Conservation (phyloP, 2,113 vertebrate species). For the Papio anubis region DNA sequence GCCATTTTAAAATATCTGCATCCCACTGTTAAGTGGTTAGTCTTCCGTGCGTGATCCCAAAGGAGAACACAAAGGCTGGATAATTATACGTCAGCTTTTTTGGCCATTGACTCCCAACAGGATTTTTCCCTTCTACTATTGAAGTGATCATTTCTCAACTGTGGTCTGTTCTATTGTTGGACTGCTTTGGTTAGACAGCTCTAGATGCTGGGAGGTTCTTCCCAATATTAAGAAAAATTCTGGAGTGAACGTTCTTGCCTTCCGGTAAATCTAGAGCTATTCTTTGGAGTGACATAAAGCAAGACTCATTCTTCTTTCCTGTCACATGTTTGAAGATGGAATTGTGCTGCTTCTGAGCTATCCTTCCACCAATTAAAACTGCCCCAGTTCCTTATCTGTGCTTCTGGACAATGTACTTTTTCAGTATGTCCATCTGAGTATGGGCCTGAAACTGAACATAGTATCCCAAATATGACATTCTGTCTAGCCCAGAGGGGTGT, state of each 20-base stretch:
- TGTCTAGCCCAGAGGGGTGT: not conserved
- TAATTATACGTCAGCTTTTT: not conserved
- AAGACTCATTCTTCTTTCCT: not conserved
- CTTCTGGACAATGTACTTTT: not conserved
- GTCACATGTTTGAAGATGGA: not conserved
- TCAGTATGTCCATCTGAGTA: not conserved
- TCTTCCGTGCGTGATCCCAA: not conserved
- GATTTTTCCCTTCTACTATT: not conserved
- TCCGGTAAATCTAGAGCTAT: not conserved
- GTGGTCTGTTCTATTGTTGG: not conserved
- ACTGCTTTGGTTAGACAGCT: not conserved
- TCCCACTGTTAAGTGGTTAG: not conserved
- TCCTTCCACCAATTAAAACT: not conserved
- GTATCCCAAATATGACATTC: not conserved
- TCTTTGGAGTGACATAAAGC: not conserved
- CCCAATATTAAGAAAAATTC: not conserved
- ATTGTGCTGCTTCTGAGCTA: not conserved
- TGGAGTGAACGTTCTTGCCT: not conserved
- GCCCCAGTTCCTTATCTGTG: not conserved
- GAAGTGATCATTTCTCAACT: not conserved
- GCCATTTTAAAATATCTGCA: conserved; percentile 1
- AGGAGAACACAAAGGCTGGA: not conserved
- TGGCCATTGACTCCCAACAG: not conserved
- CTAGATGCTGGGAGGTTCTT: not conserved
- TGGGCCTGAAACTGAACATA: not conserved